These are phyloP conservation scores for Magallana nippona DNA, from an alignment of 2,888 invertebrate genomes.

Conservation along the genomic window DNA sequence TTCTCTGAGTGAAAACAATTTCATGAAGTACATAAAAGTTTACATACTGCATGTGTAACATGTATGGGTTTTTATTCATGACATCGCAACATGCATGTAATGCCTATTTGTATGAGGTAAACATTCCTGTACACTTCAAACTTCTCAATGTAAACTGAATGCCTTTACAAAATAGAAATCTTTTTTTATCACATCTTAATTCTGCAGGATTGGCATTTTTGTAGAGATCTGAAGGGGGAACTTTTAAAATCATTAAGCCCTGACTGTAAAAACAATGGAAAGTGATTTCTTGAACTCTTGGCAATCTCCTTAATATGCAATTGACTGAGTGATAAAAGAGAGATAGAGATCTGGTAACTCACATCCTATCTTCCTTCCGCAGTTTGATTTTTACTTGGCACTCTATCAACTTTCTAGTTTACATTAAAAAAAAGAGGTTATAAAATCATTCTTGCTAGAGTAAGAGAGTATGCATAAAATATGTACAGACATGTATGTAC, in stretches of 20 bases:
- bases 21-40: too few species aligned
- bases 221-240: too few species aligned
- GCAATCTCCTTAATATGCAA: slow-evolving; percentile 7
- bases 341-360: slow-evolving; percentile 21
- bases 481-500: slow-evolving; percentile 16
- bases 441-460: slow-evolving; percentile 24
- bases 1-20: too few species aligned
- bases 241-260: neutral
- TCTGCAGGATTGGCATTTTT: too few species aligned
- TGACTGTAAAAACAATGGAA: neutral
- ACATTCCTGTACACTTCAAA: too few species aligned
- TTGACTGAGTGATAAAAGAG: slow-evolving; percentile 9
- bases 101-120: too few species aligned
- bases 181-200: too few species aligned
- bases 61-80: too few species aligned
- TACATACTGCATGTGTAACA: too few species aligned
- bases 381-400: slow-evolving; percentile 24
- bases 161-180: too few species aligned
- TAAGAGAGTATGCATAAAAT: neutral
- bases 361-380: slow-evolving; percentile 8
- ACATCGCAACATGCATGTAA: too few species aligned
- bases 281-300: slow-evolving; percentile 30
- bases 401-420: neutral
- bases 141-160: too few species aligned
- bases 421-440: slow-evolving; percentile 18